Evolutionary conservation across 2,797 vertebrate genomes (phyloP).

Genomic region (Anableps anableps): DNA sequence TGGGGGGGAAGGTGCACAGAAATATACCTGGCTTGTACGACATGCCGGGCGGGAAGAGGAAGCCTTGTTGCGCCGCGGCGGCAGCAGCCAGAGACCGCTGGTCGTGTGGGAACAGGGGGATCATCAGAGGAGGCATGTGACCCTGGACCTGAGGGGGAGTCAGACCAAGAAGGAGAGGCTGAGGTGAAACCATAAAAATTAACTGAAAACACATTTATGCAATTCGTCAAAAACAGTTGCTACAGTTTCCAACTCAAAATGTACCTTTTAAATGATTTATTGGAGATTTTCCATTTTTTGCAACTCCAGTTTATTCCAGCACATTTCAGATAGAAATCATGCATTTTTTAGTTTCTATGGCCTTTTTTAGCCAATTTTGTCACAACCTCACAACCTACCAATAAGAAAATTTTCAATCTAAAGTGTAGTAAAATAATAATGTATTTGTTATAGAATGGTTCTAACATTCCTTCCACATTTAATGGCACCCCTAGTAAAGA

Average conservation of each 20-base stretch:
- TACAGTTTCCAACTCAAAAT: background rate
- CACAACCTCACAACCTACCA: too few relatives aligned
- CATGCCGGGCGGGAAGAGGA: slow-evolving; percentile 94
- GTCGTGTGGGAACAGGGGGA: slow-evolving; percentile 98
- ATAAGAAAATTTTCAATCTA: background rate
- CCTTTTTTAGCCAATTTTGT: background rate
- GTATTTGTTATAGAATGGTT: background rate
- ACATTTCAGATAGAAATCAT: background rate
- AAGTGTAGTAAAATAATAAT: background rate
- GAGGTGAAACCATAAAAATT: background rate
- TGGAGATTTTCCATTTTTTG: background rate
- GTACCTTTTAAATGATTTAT: background rate
- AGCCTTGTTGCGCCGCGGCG: slow-evolving; percentile 93
- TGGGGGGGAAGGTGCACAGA: background rate
- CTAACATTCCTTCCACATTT: too few relatives aligned
- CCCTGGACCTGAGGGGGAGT: slow-evolving; percentile 88
- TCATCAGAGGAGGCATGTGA: slow-evolving; percentile 98
- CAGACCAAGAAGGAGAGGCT: background rate
- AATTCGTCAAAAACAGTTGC: background rate
- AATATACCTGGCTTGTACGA: slow-evolving; percentile 94
- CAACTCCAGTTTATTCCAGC: background rate
- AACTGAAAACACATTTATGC: background rate
- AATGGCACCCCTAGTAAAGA: too few relatives aligned
- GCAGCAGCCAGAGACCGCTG: slow-evolving; percentile 95
- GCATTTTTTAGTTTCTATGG: too few relatives aligned